A percentile compares a stretch with the other conserved stretches of the same genome.
phyloP scores from a whole-genome alignment of 1,140 invertebrate genomes.

The Chelonus insularis region DNA sequence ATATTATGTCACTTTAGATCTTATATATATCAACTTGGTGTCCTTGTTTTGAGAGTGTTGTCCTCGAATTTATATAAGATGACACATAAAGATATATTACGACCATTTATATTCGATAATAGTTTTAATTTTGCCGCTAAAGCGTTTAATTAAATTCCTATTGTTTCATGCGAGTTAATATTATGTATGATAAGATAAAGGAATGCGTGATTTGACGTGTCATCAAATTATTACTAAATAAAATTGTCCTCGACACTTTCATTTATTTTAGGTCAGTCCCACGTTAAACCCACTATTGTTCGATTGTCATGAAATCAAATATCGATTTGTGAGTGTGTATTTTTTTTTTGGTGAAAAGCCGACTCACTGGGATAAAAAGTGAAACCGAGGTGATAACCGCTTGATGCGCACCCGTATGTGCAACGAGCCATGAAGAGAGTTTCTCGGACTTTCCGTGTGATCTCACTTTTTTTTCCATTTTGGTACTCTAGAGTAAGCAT shows the following conservation, averaged over 20 bases:
- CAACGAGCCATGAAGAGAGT: constrained; percentile 8
- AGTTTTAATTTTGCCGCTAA: not conserved
- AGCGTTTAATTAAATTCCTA: not conserved
- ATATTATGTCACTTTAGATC: not conserved
- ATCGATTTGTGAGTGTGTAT: too few species aligned
- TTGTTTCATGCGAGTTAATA: not conserved
- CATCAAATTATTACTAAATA: not conserved
- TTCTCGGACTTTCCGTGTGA: constrained; percentile 3
- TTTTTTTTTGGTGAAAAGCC: too few species aligned
- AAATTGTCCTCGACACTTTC: not conserved
- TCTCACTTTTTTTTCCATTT: constrained; percentile 8
- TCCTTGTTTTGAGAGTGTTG: constrained; percentile 16
- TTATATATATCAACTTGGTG: not conserved
- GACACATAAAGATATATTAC: not conserved
- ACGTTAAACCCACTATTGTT: not conserved
- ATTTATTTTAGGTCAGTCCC: constrained; percentile 9
- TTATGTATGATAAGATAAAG: not conserved
- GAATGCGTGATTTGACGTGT: not conserved
- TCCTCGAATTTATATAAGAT: constrained; percentile 20
- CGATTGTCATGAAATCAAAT: too few species aligned
- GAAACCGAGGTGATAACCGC: not conserved
- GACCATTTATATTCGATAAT: not conserved
- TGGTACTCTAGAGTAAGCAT: not conserved
- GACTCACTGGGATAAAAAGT: not conserved
- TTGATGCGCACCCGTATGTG: not conserved